Evolutionary conservation across 2,797 vertebrate species (phyloP), one percentile per base, ranked within the genome.

Genomic region (Linurgus olivaceus): DNA sequence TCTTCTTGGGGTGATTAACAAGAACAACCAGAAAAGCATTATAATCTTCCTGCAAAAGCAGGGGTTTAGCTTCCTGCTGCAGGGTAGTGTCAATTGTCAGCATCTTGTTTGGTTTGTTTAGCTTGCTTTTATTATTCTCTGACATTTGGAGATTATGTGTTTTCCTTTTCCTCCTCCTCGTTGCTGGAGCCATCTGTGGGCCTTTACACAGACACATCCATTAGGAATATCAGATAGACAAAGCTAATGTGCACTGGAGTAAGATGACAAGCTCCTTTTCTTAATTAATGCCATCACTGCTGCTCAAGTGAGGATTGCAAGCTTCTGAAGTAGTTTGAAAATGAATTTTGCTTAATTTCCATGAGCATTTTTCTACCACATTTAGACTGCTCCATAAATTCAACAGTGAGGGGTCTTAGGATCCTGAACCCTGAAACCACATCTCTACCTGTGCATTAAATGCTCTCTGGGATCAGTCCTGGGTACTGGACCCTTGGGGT

Each of bases 161-260:
- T 95, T 95, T 92, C 77, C 80, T 93, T 93, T 93, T 80, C 68
- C 58, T 89, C 90, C 83, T 93, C 66, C 73, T 90, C 76, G 9
- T 75, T 90, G 76, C 75, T 72, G 79, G 76, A 94, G 70, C 96
- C 94, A 94, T 94, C 93, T 96, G 91, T 91, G 82, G 70, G 79
- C 38, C 85, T 94, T 94, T 86, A 88, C 48, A 61, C 71, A 96
- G 88, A 88, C 54, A 84, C 63, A 88, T 88, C 86, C 90, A 91
- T 94, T 96, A 94, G 90, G 88, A 96, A 92, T 94, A 94, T 71
- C 78, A 94, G 89, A 86, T 11, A 94, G 87, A 90, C 81, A 86
- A 86, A 91, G 52, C 63, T 90, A 94, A 95, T 71, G 63, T 82
- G 51, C 21, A 38, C 44, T 71, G 67, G 59, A 92, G 42, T 79